These are phyloP conservation scores for Felis chaus DNA, from an alignment of 2,113 vertebrate genomes.

Conservation along the genomic window DNA sequence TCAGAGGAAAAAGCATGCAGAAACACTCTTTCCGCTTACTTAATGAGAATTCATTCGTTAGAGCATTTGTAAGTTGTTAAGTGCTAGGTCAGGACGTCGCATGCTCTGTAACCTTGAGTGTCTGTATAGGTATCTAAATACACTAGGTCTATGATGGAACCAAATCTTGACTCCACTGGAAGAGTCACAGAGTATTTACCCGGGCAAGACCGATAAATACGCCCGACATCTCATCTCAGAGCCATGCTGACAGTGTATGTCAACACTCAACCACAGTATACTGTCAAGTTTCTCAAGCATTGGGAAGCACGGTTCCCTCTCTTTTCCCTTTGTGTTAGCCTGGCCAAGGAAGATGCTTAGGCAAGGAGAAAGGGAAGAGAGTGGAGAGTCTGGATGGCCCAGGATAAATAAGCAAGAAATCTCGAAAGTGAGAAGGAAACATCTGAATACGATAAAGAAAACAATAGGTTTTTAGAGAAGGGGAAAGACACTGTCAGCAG, in stretches of 20 bases:
- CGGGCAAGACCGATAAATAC: neutral
- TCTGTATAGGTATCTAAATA: neutral
- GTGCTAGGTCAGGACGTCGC: neutral
- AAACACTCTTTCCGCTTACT: neutral
- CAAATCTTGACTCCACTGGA: neutral
- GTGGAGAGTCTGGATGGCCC: neutral
- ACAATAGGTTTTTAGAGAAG: constrained; percentile 6
- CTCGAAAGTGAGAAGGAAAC: constrained; percentile 34
- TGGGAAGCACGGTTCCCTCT: neutral
- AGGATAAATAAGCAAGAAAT: constrained; percentile 26
- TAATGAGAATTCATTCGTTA: neutral
- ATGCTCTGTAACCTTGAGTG: neutral
- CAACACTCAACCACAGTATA: neutral
- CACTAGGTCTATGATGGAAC: neutral
- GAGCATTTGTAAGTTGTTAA: neutral
- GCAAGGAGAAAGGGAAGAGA: neutral
- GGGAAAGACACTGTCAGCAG: neutral
- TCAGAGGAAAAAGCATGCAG: neutral
- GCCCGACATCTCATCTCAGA: neutral
- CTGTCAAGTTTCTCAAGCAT: neutral
- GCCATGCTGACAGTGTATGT: neutral
- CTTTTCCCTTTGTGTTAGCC: neutral
- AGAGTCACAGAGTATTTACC: neutral
- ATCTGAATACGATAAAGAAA: constrained; percentile 55
- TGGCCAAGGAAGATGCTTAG: neutral